A percentile compares a stretch with the other conserved stretches of the same genome.
phyloP scores from a whole-genome alignment of 2,113 vertebrate species.

The Atrichornis clamosus region DNA sequence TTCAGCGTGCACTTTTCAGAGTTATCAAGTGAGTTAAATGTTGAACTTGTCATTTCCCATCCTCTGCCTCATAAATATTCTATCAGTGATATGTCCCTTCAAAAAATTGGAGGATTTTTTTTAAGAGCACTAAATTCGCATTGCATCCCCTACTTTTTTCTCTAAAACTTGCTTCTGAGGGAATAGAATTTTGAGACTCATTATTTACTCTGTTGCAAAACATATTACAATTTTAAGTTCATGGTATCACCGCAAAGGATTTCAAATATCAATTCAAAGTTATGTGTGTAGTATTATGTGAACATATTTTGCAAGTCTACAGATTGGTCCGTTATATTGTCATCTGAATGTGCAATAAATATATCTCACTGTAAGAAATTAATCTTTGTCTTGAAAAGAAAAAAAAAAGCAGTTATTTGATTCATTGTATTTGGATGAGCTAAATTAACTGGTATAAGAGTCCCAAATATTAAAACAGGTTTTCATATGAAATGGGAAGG shows the following conservation, averaged over 20 bases:
- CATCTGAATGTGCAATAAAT: background rate
- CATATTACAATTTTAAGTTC: background rate
- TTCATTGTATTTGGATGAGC: background rate
- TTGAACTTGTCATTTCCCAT: background rate
- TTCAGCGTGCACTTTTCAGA: background rate
- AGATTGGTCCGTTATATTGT: background rate
- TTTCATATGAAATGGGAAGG: background rate
- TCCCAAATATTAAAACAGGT: background rate
- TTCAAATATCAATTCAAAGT: background rate
- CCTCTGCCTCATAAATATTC: background rate
- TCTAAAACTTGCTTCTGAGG: background rate
- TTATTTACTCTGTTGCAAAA: background rate
- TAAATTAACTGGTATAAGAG: background rate
- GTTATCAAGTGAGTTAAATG: background rate
- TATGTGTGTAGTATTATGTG: background rate
- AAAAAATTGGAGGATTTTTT: background rate
- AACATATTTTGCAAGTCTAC: background rate
- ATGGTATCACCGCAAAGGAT: background rate
- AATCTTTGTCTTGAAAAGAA: background rate
- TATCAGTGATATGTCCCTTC: background rate
- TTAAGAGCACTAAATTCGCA: accelerated
- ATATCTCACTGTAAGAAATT: background rate
- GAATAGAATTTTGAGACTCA: background rate
- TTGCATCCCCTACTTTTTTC: background rate
- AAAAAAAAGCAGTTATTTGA: background rate